phyloP scores from a whole-genome alignment of 1,140 invertebrate genomes.

The Myzus persicae region DNA sequence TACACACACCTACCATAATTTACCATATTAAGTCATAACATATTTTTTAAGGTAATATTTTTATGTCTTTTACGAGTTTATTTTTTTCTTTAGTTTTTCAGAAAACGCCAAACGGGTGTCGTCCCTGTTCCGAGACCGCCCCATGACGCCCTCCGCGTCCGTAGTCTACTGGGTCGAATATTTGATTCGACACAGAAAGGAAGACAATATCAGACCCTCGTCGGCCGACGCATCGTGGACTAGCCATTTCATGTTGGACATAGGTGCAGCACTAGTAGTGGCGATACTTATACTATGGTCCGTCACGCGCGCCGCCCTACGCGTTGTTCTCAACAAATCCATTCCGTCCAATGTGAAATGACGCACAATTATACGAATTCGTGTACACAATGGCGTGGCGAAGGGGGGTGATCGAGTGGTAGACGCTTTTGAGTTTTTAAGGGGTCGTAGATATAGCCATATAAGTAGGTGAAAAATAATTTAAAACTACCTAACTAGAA shows the following conservation, averaged over 20 bases:
- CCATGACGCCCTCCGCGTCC: conserved; percentile 65
- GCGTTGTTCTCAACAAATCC: background rate
- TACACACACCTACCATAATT: background rate
- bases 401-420: background rate
- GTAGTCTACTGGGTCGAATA: conserved; percentile 73
- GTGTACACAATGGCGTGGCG: background rate
- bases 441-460: background rate
- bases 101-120: conserved; percentile 56
- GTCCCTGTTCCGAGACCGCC: conserved; percentile 57
- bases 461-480: background rate
- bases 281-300: background rate
- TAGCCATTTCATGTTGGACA: conserved; percentile 10
- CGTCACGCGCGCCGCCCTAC: background rate
- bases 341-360: background rate
- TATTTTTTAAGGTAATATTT: background rate
- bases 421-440: background rate
- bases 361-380: background rate
- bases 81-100: conserved; percentile 51
- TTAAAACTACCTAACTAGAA: background rate
- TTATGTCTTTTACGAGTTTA: background rate
- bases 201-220: background rate
- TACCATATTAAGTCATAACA: background rate
- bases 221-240: conserved; percentile 18
- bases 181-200: conserved; percentile 68
- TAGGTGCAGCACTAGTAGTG: background rate